A percentile compares a stretch with the other conserved stretches of the same genome.
Evolutionary conservation across 1,140 invertebrate genomes (phyloP).

Genomic region (Amyelois transitella): DNA sequence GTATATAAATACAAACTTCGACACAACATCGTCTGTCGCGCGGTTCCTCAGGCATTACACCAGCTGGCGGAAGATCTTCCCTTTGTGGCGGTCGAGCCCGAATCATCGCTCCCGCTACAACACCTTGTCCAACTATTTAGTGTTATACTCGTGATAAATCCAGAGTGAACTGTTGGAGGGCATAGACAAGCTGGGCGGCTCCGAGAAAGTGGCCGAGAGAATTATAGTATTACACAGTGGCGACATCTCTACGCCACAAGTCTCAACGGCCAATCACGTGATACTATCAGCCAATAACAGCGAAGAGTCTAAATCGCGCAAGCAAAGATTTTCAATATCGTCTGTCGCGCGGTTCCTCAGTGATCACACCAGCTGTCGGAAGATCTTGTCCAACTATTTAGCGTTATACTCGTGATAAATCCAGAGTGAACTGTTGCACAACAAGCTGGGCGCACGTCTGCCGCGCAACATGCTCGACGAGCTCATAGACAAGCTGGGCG

Average conservation of each 20-base stretch:
- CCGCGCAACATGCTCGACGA: constrained; percentile 99
- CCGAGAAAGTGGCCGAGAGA: background rate
- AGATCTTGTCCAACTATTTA: background rate
- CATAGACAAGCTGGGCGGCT: background rate
- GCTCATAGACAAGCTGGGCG: constrained; percentile 97
- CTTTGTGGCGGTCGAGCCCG: too few relatives aligned
- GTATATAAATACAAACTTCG: too few relatives aligned
- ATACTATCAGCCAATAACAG: too few relatives aligned
- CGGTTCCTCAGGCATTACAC: background rate
- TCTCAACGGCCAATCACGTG: background rate
- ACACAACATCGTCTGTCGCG: too few relatives aligned
- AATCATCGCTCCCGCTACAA: too few relatives aligned
- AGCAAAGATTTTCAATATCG: too few relatives aligned
- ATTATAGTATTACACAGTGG: background rate
- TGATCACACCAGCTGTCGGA: background rate
- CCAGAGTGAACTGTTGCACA: constrained; percentile 48
- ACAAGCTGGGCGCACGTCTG: constrained; percentile 88
- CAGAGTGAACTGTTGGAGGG: background rate
- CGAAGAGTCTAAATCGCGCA: too few relatives aligned
- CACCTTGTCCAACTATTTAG: background rate
- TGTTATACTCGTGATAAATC: background rate
- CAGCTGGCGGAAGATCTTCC: background rate
- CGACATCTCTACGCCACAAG: background rate
- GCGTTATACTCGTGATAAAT: background rate
- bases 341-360: too few relatives aligned